Conservation (phyloP, 2,888 invertebrate species). For the Pristionchus japonicus region DNA sequence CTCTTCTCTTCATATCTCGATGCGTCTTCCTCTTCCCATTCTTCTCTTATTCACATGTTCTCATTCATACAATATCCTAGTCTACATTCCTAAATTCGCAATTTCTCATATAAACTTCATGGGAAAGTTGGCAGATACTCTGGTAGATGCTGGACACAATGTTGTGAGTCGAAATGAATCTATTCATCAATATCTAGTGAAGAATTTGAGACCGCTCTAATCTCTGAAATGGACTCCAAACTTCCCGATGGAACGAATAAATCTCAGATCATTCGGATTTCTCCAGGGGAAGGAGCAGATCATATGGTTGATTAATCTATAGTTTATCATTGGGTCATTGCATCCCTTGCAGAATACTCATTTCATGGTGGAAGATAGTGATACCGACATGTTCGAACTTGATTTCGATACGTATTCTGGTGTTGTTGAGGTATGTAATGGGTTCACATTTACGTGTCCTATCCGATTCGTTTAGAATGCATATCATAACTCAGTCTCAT, state of each 20-base stretch:
- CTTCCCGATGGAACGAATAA: slow-evolving; percentile 7
- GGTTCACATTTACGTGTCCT: too few relatives aligned
- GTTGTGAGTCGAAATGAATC: slow-evolving; percentile 47
- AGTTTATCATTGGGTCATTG: too few relatives aligned
- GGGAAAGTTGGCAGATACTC: slow-evolving; percentile 53
- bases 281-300: background rate
- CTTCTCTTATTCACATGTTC: background rate
- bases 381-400: background rate
- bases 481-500: background rate
- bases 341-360: background rate
- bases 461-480: background rate
- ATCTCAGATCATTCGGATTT: background rate
- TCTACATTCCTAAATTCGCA: slow-evolving; percentile 53
- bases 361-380: background rate
- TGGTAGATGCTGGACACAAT: slow-evolving; percentile 56
- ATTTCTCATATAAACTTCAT: slow-evolving; percentile 55
- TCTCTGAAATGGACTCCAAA: slow-evolving; percentile 1
- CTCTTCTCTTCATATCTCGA: background rate
- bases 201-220: slow-evolving; percentile 3
- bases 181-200: background rate
- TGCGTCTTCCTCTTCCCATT: background rate
- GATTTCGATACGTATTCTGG: background rate
- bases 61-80: slow-evolving; percentile 50
- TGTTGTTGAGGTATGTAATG: background rate
- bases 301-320: slow-evolving; percentile 3